Evolutionary conservation across 1,140 invertebrate genomes (phyloP), one percentile per base, ranked within the genome.

Genomic region (Pseudomyrmex gracilis): DNA sequence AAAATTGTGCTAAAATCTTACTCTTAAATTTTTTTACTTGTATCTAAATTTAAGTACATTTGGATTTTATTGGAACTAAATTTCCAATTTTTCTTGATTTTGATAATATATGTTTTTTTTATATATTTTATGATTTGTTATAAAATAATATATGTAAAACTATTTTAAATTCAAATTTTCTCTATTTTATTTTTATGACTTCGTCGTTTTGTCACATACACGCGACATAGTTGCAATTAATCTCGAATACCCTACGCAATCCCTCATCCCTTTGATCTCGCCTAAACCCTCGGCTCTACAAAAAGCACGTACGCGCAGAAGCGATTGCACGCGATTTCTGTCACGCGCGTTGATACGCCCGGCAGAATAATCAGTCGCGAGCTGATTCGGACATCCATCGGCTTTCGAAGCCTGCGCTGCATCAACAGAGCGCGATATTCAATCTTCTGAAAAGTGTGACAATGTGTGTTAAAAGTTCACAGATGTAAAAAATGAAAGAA

Each of bases 261-360:
- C 66, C 58, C 17, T 70, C 51, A 51, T 22, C 70, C 13, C 10
- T 74, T 49, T 20, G 58, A 82, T 74, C 60, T 82, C 49, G 17
- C 66, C 22, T 73, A 73, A 82, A 85, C 61, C 53, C 49, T 49
- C 51, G 20, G 45, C 47, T 67, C 49, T 7, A 45, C 47, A 61
- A 67, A 83, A 83, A 83, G 68, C 84, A 85, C 61, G 68, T 83
- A 67, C 2, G n/a, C 15, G 20, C 34, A 58, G 12, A 64, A n/a
- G 4, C 20, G 49, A 83, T 34, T 83, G 51, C 15, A 51, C 51
- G 17, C 70, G 60, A 83, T 83, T 51, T 83, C 53, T 58, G 63
- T 77, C 73, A 84, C 82, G 70, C 45, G 53, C 76, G 22, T 70
- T 60, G 55, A 71, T 17, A 58, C n/a, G 47, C 9, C 3, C 15